Evolutionary conservation across 1,140 invertebrate genomes (phyloP), one percentile per base, ranked within the genome.

Genomic region (Akabosia matsudoensis): DNA sequence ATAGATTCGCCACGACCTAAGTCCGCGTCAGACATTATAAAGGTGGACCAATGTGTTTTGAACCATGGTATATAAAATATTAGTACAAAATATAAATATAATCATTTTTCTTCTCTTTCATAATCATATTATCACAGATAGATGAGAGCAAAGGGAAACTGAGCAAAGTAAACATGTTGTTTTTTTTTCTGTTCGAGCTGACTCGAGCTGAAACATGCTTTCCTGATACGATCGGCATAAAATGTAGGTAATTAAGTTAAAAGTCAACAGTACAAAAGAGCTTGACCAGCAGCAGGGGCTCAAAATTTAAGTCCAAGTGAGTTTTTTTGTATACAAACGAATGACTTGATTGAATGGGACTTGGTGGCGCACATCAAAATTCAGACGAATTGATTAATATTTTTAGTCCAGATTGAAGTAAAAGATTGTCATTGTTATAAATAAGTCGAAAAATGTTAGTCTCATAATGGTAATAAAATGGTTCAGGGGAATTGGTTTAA

Each of bases 401-500:
- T n/a, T n/a, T n/a, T n/a, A n/a, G n/a, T n/a, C n/a, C n/a, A n/a
- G n/a, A n/a, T n/a, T n/a, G n/a, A n/a, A n/a, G n/a, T n/a, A n/a
- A n/a, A n/a, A n/a, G n/a, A n/a, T n/a, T n/a, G n/a, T n/a, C n/a
- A n/a, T n/a, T n/a, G n/a, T n/a, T n/a, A n/a, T n/a, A n/a, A n/a
- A n/a, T n/a, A n/a, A n/a, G n/a, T n/a, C n/a, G n/a, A n/a, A n/a
- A n/a, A 10, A 7, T 56, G n/a, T 56, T 10, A 13, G 22, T 56
- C 4, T 56, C 37, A 56, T 56, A 7, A 56, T 45, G 54, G n/a
- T 56, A 4, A 24, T 56, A 56, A 56, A 56, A 56, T 56, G 22
- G 22, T 56, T 56, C n/a, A 67, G 2, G 61, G 61, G 28, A 67
- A 67, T 10, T 67, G 61, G n/a, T 31, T 67, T 14, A 67, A 67